phyloP scores from a whole-genome alignment of 2,113 vertebrate species.

The Cryptotis parvus region DNA sequence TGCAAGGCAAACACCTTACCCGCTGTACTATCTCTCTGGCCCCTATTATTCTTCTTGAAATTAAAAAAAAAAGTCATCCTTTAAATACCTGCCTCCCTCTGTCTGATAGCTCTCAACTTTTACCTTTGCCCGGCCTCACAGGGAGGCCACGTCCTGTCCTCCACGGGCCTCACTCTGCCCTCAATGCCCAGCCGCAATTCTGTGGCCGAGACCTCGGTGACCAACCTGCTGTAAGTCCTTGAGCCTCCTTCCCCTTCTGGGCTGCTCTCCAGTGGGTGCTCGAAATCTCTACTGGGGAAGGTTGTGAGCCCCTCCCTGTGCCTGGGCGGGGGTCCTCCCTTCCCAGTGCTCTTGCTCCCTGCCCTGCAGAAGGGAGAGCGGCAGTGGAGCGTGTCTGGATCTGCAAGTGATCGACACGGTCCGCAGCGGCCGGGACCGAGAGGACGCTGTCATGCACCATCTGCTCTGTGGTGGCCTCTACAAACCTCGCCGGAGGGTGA shows the following conservation, averaged over 20 bases:
- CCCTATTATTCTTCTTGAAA: too few species aligned
- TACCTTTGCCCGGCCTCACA: slow-evolving; percentile 74
- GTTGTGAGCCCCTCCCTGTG: slow-evolving; percentile 18
- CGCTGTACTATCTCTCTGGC: too few species aligned
- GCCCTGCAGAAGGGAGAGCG: slow-evolving; percentile 92
- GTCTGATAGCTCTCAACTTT: slow-evolving; percentile 28
- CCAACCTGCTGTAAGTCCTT: slow-evolving; percentile 95
- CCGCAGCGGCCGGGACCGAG: slow-evolving; percentile 93
- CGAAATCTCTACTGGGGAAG: background rate
- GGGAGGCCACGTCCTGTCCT: slow-evolving; percentile 95
- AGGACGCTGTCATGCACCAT: slow-evolving; percentile 95
- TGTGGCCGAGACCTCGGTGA: slow-evolving; percentile 95
- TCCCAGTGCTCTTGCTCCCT: background rate
- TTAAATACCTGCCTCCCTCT: background rate
- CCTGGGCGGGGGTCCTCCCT: background rate
- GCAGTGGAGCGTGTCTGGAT: slow-evolving; percentile 96
- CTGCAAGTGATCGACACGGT: slow-evolving; percentile 97
- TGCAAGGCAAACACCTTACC: too few species aligned
- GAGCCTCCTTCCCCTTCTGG: background rate
- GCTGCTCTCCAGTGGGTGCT: background rate
- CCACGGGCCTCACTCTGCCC: slow-evolving; percentile 93
- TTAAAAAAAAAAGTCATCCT: background rate
- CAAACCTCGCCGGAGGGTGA: slow-evolving; percentile 94
- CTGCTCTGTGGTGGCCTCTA: slow-evolving; percentile 96
- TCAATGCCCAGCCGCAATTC: slow-evolving; percentile 96